Evolutionary conservation across 1,140 invertebrate genomes (phyloP).

Genomic region (Achatina immaculata): DNA sequence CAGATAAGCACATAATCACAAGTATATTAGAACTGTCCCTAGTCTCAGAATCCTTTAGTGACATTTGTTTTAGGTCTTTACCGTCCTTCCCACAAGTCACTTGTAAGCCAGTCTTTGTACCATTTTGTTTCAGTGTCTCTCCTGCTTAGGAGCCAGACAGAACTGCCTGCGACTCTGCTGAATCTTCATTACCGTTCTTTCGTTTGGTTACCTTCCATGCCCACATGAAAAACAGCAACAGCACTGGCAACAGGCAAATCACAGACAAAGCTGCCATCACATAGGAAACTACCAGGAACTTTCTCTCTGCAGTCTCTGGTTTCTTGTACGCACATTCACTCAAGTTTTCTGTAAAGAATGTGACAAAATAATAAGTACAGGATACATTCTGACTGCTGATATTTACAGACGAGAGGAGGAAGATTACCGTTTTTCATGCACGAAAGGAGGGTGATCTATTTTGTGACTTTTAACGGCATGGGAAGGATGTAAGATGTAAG

Average conservation of each 20-base stretch:
- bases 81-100: too few species aligned
- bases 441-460: too few species aligned
- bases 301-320: conserved; percentile 22
- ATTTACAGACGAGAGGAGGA: background rate
- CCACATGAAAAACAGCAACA: conserved; percentile 37
- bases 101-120: too few species aligned
- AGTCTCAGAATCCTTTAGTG: too few species aligned
- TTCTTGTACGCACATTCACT: conserved; percentile 31
- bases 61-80: too few species aligned
- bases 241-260: conserved; percentile 55
- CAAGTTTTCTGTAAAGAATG: conserved; percentile 16
- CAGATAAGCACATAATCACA: too few species aligned
- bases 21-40: too few species aligned
- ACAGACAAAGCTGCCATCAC: conserved; percentile 60
- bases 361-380: background rate
- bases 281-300: conserved; percentile 61
- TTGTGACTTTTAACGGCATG: too few species aligned
- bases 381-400: background rate
- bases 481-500: too few species aligned
- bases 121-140: too few species aligned
- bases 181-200: background rate
- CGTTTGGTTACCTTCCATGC: background rate
- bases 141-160: background rate
- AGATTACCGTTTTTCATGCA: background rate
- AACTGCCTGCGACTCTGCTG: background rate